A percentile compares a stretch with the other conserved stretches of the same genome.
Conservation (phyloP, 2,113 vertebrate genomes). For the Corvus hawaiiensis region DNA sequence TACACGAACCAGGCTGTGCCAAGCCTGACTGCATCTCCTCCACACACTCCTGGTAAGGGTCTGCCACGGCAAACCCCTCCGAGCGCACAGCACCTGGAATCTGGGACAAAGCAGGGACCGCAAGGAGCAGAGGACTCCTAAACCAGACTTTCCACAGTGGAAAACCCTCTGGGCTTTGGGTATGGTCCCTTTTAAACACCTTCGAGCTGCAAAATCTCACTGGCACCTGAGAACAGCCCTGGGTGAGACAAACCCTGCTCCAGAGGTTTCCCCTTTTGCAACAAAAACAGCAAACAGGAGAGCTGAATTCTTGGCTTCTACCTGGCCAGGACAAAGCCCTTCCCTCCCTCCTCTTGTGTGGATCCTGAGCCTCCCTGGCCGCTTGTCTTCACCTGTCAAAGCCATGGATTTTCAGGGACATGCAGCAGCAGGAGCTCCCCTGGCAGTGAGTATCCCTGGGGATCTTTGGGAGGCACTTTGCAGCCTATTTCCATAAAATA, state of each 20-base stretch:
- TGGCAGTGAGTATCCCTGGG: no score
- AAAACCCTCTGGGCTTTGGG: not conserved
- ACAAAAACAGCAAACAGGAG: not conserved
- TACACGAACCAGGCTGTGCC: not conserved
- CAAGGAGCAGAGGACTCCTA: not conserved
- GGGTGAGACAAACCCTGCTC: not conserved
- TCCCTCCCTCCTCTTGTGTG: not conserved
- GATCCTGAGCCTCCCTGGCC: not conserved
- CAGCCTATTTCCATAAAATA: not conserved
- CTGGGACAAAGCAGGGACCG: not conserved
- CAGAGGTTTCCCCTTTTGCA: not conserved
- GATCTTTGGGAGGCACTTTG: not conserved
- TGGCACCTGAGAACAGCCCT: not conserved
- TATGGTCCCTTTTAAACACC: not conserved
- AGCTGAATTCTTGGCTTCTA: not conserved
- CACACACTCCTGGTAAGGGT: not conserved
- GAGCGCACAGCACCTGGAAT: not conserved
- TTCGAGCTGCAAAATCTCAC: not conserved
- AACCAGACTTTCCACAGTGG: not conserved
- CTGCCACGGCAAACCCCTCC: not conserved
- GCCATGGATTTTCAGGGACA: not conserved
- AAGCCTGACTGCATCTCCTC: not conserved
- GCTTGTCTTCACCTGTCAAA: rapidly evolving
- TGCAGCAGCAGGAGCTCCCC: not conserved
- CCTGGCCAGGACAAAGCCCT: not conserved